Percentiles rank a stretch among this genome's conserved stretches.
Evolutionary conservation across 1,140 invertebrate genomes (phyloP).

Genomic region (Gyrodactylus bullatarudis): DNA sequence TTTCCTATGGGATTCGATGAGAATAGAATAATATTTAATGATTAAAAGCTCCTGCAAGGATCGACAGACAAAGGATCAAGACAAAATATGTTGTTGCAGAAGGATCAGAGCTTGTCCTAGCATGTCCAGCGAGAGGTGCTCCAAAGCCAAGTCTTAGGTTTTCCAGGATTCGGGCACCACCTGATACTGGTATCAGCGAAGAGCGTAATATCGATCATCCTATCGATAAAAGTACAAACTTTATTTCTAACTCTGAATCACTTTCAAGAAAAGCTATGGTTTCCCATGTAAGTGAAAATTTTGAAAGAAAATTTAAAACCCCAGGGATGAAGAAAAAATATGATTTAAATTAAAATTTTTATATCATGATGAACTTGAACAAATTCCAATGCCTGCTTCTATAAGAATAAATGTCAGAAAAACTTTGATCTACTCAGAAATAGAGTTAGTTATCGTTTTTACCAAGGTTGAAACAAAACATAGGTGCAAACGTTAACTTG

Average conservation of each 20-base stretch:
- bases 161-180: neutral
- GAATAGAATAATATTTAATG: too few relatives aligned
- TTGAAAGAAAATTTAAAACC: too few relatives aligned
- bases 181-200: neutral
- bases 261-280: neutral
- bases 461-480: too few relatives aligned
- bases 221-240: neutral
- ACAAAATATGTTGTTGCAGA: neutral
- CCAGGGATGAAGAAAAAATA: too few relatives aligned
- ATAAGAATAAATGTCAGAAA: too few relatives aligned
- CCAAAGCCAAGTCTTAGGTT: slow-evolving; percentile 8
- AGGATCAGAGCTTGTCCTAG: slow-evolving; percentile 1
- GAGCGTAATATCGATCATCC: neutral
- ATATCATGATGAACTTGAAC: too few relatives aligned
- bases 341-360: too few relatives aligned
- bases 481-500: too few relatives aligned
- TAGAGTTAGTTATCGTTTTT: too few relatives aligned
- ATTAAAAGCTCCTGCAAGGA: neutral
- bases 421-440: too few relatives aligned
- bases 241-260: neutral
- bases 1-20: too few relatives aligned
- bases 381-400: too few relatives aligned
- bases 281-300: neutral
- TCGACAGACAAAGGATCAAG: neutral
- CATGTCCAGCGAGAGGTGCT: slow-evolving; percentile 7